Evolutionary conservation across 2,113 vertebrate species (phyloP), one percentile per base, ranked within the genome.

Genomic region (Phocoena sinus): DNA sequence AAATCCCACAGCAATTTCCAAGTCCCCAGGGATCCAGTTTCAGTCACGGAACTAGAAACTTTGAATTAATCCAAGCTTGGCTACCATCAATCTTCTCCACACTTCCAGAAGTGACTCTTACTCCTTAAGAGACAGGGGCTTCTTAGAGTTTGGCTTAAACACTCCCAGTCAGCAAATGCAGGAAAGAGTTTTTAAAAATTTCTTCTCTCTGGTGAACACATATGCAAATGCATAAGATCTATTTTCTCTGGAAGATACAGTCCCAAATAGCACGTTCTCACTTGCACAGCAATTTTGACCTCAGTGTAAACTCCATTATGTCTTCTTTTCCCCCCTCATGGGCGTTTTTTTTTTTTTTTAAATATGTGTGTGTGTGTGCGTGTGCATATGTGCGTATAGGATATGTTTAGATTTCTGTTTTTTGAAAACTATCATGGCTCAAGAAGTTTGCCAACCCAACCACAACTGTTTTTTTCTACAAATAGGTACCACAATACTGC

Each of bases 1-100:
- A 96, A 96, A 95, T 81, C 88, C 58, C 86, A 87, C 20, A 81
- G 89, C 21, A 85, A 73, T 91, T 97, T 83, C 62, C 60, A 94
- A 77, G 77, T 93, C 80, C n/a, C 11, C 31, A 89, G 21, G n/a
- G 65, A 74, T 96, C 65, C 13, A n/a, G 21, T 96, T 96, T 95
- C 90, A 56, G 60, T 94, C 1, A 4, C 60, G 21, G 80, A 96
- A 95, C 44, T 25, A 92, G 38, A 41, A 93, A 83, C n/a, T 90
- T 70, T 28, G 56, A 47, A 70, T 85, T 85, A 76, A 79, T 73
- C 26, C 50, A 80, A 58, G 3, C 31, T 65, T 92, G 86, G 33
- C 58, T 50, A 28, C 20, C 90, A 86, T 96, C 77, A 89, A 13
- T 91, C 76, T 73, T 73, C 79, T 85, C 63, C 12, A 33, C 31